A percentile compares a stretch with the other conserved stretches of the same genome.
phyloP scores from a whole-genome alignment of 1,140 invertebrate genomes.

The Cepaea nemoralis region DNA sequence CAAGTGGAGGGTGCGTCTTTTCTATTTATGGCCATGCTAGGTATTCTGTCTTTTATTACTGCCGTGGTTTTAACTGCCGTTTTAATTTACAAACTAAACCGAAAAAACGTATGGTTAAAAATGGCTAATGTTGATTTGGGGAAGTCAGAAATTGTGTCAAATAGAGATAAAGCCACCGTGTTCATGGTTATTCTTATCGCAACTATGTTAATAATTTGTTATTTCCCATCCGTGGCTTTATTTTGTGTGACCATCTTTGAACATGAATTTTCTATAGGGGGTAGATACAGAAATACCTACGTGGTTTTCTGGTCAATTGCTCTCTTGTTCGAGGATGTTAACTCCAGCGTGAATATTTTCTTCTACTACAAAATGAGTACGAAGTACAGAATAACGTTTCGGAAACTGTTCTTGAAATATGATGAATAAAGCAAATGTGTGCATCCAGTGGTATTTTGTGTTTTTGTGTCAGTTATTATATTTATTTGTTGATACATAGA shows the following conservation, averaged over 20 bases:
- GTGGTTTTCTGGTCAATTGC: neutral
- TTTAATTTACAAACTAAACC: neutral
- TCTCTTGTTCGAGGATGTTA: neutral
- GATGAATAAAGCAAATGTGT: no score
- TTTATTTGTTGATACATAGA: no score
- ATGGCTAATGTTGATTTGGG: neutral
- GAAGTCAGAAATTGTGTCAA: neutral
- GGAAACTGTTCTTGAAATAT: neutral
- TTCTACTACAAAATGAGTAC: conserved; percentile 1
- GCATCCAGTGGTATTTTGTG: no score
- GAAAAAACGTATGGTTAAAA: neutral
- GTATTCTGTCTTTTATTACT: neutral
- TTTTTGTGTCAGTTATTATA: no score
- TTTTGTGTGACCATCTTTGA: neutral
- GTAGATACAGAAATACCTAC: neutral
- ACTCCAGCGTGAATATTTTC: conserved; percentile 5
- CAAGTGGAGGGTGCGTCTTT: neutral
- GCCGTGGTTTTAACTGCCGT: neutral
- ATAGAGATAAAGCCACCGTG: neutral
- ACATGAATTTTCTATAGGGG: neutral
- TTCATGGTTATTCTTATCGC: neutral
- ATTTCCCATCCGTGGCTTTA: no score
- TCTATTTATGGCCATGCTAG: neutral
- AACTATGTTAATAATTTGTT: neutral
- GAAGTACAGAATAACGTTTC: neutral